phyloP scores from a whole-genome alignment of 2,888 invertebrate genomes.

The Drosophila atroscutellata region DNA sequence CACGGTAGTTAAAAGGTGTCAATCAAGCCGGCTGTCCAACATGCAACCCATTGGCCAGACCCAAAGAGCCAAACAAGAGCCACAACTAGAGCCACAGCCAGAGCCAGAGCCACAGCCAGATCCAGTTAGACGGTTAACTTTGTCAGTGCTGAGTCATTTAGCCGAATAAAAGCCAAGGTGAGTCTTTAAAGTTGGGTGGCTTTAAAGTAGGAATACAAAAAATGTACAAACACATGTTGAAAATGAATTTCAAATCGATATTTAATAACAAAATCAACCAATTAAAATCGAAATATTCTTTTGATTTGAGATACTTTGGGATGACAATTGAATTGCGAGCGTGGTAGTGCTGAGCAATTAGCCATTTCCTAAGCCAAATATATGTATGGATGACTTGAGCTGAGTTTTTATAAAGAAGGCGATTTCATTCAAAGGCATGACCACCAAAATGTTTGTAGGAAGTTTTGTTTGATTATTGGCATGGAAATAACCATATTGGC shows the following conservation, averaged over 20 bases:
- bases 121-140: slow-evolving; percentile 5
- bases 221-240: background rate
- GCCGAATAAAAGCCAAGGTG: slow-evolving; percentile 25
- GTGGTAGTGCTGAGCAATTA: background rate
- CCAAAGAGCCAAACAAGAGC: slow-evolving; percentile 12
- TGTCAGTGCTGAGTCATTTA: slow-evolving; percentile 21
- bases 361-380: slow-evolving; percentile 12
- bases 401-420: background rate
- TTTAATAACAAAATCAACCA: background rate
- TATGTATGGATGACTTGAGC: background rate
- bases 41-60: slow-evolving; percentile 56
- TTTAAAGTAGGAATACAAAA: background rate
- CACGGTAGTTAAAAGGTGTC: slow-evolving; percentile 72
- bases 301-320: background rate
- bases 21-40: slow-evolving; percentile 66
- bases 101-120: background rate
- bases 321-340: background rate
- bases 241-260: background rate
- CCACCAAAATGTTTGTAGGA: background rate
- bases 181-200: background rate
- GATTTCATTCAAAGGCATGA: background rate
- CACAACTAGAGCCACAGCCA: slow-evolving; percentile 1
- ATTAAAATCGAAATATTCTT: background rate
- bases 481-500: background rate
- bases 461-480: background rate